Evolutionary conservation across 1,140 invertebrate species (phyloP).

Genomic region (Heliothis virescens): DNA sequence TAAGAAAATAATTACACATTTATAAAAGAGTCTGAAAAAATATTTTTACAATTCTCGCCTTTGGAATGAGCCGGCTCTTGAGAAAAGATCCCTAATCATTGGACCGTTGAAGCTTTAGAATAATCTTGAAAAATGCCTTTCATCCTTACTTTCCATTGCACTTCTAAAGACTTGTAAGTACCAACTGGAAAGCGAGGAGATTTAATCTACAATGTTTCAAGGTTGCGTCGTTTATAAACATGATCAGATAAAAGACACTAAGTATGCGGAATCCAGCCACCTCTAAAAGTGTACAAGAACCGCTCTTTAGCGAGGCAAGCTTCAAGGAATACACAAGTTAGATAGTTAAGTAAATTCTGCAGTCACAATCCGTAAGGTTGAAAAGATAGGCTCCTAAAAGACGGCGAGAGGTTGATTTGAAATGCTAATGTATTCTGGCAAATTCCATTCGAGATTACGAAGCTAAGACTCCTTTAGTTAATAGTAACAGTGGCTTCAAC

Average conservation of each 20-base stretch:
- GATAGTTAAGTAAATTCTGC: slow-evolving; percentile 46
- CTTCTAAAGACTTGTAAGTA: neutral
- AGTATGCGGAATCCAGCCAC: slow-evolving; percentile 12
- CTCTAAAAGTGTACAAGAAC: slow-evolving; percentile 28
- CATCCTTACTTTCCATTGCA: neutral
- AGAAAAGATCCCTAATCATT: slow-evolving; percentile 5
- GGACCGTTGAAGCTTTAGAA: neutral
- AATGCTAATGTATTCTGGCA: slow-evolving; percentile 59
- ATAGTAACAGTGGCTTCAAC: slow-evolving; percentile 56
- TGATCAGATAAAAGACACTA: slow-evolving; percentile 37
- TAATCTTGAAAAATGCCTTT: slow-evolving; percentile 3
- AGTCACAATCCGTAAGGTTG: slow-evolving; percentile 52
- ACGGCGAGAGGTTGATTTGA: slow-evolving; percentile 55
- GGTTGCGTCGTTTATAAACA: slow-evolving; percentile 1
- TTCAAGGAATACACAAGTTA: slow-evolving; percentile 33
- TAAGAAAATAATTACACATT: neutral
- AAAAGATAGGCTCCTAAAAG: slow-evolving; percentile 50
- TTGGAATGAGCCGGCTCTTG: neutral
- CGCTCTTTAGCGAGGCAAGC: slow-evolving; percentile 7
- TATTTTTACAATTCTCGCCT: slow-evolving; percentile 16
- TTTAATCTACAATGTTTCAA: slow-evolving; percentile 3
- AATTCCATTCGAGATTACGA: slow-evolving; percentile 60
- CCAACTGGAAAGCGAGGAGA: neutral
- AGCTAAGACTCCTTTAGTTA: slow-evolving; percentile 54
- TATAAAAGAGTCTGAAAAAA: neutral